Base-by-base conservation (phyloP, 2,888 invertebrate genomes). In the Antheraea yamamai region DNA sequence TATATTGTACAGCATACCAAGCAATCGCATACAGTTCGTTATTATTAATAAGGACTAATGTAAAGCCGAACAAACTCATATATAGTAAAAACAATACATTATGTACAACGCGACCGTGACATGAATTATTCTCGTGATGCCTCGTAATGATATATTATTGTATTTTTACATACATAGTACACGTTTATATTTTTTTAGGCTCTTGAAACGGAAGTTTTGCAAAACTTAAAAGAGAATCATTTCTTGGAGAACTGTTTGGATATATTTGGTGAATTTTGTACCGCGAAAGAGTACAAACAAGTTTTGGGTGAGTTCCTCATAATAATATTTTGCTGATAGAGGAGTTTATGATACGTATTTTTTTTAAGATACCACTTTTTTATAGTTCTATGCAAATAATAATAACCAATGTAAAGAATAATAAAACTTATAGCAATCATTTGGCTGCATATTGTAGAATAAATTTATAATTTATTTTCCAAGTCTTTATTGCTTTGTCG, bases 251-350 rank as follows among this genome's bases (percentile, higher is more conserved):
- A 85, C 74, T 90, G 90, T 81, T 81, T 94, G 73, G 89, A 92
- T 73, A 87, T 92, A 75, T 85, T 94, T 6, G 86, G 92, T n/a
- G 89, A 89, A 58, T 94, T 92, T 81, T 91, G 89, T 78, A 90
- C 90, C 75, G 82, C 83, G 39, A 90, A 87, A 74, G 87, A 89
- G 73, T 88, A 88, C 77, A 84, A 85, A 76, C 86, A 81, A 79
- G 81, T 77, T 77, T 83, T 93, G 71, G 91, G 94, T 94, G 81
- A 89, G 92, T 75, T 12, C n/a, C 20, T 39, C n/a, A 39, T 4
- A 16, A 39, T 39, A 20, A 2, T 23, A 30, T 39, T 18, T 30
- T 70, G 39, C 8, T n/a, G 16, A n/a, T n/a, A 58, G n/a, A 58
- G 4, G 2, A 20, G n/a, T 58, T 58, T 58, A 10, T 14, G 26